Base-by-base conservation (phyloP, 2,888 invertebrate genomes). In the Gerosis bhagava region DNA sequence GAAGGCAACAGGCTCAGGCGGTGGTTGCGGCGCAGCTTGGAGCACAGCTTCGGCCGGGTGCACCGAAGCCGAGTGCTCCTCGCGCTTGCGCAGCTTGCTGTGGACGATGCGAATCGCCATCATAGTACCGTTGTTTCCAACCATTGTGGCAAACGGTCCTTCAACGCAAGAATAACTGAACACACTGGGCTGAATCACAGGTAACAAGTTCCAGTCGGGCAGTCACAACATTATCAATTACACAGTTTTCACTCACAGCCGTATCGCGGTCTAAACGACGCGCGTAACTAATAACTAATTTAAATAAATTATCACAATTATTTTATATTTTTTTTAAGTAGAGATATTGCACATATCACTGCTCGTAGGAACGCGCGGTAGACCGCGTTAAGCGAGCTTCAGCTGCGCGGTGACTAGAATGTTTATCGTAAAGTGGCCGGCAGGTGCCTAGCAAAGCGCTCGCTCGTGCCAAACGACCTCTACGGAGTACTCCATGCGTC, bases 51-150 rank as follows among this genome's bases (percentile, higher is more conserved):
- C 92, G 60, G 93, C 91, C 50, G 94, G 93, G 67, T 93, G 94
- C 61, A 92, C 92, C 68, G 92, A 91, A 69, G 93, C 92, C 59
- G 92, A 91, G 81, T 93, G 92, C 77, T 95, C 95, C 84, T 96
- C 95, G 65, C 95, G 92, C 89, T 96, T 96, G 73, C 95, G 92
- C 89, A 96, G 92, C 91, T 96, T 96, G 89, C 95, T 96, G 93
- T 95, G 95, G 89, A 96, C 95, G 93, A 96, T 94, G 90, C 95
- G 95, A 83, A 96, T 94, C 83, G 95, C 95, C 89, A 94, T 94
- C 93, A 95, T 92, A 77, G 94, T 94, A 83, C 94, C 94, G 89
- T 94, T 94, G 89, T 92, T 94, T 84, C 95, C 95, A 84, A 95
- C 95, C 95, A 95, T 95, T 74, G 91, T 92, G 74, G 68, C 65